Evolutionary conservation across 2,888 invertebrate genomes (phyloP).

Genomic region (Lycaena phlaeas): DNA sequence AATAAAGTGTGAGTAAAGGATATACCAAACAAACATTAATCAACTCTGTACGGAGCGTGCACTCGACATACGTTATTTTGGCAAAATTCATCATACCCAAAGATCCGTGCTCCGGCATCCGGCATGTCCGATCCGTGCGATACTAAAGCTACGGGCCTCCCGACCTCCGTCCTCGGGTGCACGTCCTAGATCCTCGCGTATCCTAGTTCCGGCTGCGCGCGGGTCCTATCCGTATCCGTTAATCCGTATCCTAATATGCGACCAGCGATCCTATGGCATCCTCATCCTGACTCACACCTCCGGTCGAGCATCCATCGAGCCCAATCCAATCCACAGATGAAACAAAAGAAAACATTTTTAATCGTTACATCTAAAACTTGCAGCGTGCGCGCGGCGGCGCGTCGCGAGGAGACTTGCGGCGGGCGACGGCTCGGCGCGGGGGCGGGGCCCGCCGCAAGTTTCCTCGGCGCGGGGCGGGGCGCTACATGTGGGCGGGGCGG

Average conservation of each 20-base stretch:
- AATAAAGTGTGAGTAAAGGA: slow-evolving; percentile 53
- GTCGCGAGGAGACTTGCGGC: background rate
- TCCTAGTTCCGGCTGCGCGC: slow-evolving; percentile 33
- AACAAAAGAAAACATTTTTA: slow-evolving; percentile 70
- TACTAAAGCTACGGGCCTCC: slow-evolving; percentile 7
- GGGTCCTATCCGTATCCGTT: slow-evolving; percentile 17
- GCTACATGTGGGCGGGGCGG: slow-evolving; percentile 3
- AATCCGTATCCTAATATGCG: slow-evolving; percentile 18
- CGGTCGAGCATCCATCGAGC: slow-evolving; percentile 57
- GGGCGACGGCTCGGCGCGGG: slow-evolving; percentile 6
- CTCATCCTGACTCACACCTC: slow-evolving; percentile 44
- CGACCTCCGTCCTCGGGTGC: background rate
- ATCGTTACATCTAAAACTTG: slow-evolving; percentile 34
- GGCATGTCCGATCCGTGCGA: slow-evolving; percentile 13
- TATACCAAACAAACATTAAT: slow-evolving; percentile 38
- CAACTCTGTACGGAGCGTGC: slow-evolving; percentile 54
- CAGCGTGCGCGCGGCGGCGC: too few relatives aligned
- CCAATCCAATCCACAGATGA: slow-evolving; percentile 64
- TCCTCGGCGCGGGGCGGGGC: slow-evolving; percentile 5
- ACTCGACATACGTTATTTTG: slow-evolving; percentile 60
- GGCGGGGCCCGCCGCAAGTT: slow-evolving; percentile 9
- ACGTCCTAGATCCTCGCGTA: slow-evolving; percentile 14
- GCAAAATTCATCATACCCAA: slow-evolving; percentile 64
- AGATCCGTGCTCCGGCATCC: slow-evolving; percentile 32
- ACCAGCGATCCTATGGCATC: slow-evolving; percentile 25